Evolutionary conservation across 1,140 invertebrate genomes (phyloP), one percentile per base, ranked within the genome.

Genomic region (Drosophila santomea): DNA sequence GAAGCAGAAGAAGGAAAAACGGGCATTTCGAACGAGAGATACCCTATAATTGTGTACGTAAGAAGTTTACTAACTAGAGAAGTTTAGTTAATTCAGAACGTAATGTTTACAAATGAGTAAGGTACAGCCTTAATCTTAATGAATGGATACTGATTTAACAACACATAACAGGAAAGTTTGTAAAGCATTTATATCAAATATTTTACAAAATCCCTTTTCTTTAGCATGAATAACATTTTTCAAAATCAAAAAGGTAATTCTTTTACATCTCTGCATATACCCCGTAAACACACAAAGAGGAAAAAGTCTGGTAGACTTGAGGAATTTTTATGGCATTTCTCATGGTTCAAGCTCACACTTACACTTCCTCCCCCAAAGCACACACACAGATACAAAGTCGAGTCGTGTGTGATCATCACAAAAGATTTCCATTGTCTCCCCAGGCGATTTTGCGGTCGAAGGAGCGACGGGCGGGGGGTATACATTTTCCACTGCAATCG

Each of bases 301-400:
- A 43, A 61, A 36, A 45, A 51, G 50, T 41, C 58, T 35, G 20
- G 20, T 35, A 58, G 51, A 50, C 15, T 63, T 63, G 48, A 62
- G 83, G 83, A 88, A 88, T 88, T 88, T 83, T 89, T 76, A 88
- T 83, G 67, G 83, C 83, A 88, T 82, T 82, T 83, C 72, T 54
- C 74, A 81, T 85, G 68, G 54, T 74, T 73, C 41, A 72, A 73
- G 56, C 69, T 73, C 73, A 67, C 61, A 75, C 56, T 77, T 77
- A 76, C 80, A 84, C 71, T 62, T 75, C 44, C 63, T 58, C 39
- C 74, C 41, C 17, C 55, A 41, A 32, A 44, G 14, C 43, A 64
- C 58, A 47, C 61, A 17, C 44, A 43, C 61, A 6, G 36, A 48
- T n/a, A 64, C 11, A 17, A 43, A 20, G 12, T 36, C 14, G 15